Base-by-base conservation (phyloP, 2,888 invertebrate species). In the Neocrepidodera transversa region DNA sequence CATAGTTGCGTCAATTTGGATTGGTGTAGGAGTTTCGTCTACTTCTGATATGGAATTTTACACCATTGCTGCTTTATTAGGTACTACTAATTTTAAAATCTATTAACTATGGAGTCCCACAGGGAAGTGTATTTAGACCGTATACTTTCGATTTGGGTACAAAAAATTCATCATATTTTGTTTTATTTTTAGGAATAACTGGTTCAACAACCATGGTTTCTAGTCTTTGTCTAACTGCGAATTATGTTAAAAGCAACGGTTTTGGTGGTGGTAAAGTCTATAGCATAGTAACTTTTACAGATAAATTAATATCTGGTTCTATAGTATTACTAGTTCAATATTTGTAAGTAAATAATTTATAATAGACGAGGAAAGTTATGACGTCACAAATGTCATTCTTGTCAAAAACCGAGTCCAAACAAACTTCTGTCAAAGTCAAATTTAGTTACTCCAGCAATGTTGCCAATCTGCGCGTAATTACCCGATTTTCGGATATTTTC, bases 251-350 rank as follows among this genome's bases (percentile, higher is more conserved):
- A 35, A 84, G 87, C 2, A 91, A 94, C 78, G 89, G 91, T 0
- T 90, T 92, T 72, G 92, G 90, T 73, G 92, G 95, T 50, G 96
- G 94, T 2, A 90, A 93, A 67, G 92, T 97, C 38, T 97, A 95
- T 78, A 95, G 96, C 20, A 87, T 92, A 30, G 95, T 97, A 79
- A 95, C 95, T 59, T 95, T 97, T 77, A 87, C 91, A 17, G 96
- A 97, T 79, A 97, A 97, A 82, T 81, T 97, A 1, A 88, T 94
- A 32, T 95, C 95, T 63, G 97, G 97, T 1, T 79, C 90, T 20
- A 92, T 90, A 13, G 92, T 96, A n/a, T 86, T 93, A 63, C 76
- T 90, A 1, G 92, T 96, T 61, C 93, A 96, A 80, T 84, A 89
- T 76, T 84, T 90, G 86, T 93, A 79, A 68, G 68, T 66, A 42